Evolutionary conservation across 2,888 invertebrate genomes (phyloP), one percentile per base, ranked within the genome.

Genomic region (Melanostoma scalare): DNA sequence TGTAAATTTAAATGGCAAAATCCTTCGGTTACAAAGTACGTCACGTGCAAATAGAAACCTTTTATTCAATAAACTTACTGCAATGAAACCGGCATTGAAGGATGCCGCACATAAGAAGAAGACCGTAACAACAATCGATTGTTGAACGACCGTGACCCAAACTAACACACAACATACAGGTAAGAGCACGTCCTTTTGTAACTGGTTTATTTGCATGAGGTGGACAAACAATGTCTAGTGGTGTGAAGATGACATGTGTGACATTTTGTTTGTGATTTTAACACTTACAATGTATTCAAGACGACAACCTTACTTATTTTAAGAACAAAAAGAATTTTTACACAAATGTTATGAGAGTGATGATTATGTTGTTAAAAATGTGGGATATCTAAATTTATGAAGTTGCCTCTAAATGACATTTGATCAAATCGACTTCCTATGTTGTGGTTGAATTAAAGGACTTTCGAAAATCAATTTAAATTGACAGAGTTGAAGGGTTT

Each of bases 131-230:
- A 67, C 67, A 65, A 79, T 84, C 79, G 84, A 84, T 84, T 58
- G 60, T 42, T 56, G 46, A 67, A 61, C 67, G 84, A 71, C 79
- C 79, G 79, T 84, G 84, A 84, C 79, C 84, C 61, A 30, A 33
- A 61, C 31, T 33, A 71, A 10, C 6, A 35, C 48, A 50, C 30
- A 36, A 20, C 1, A 56, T 33, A 67, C 69, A 84, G 82, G 82
- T 84, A 74, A 78, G 69, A 42, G 31, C 48, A 61, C 50, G 50
- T 56, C 33, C 44, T 50, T 48, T 56, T 40, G 30, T 35, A 40
- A 36, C 44, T 42, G 40, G 9, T 35, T 53, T 61, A 10, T 36
- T 52, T 75, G 48, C 31, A 33, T 42, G 63, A 58, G 58, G 50
- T 67, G 56, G 58, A 36, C 36, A 58, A 10, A 20, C 20, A 38